Percentiles rank a stretch among this genome's conserved stretches.
phyloP scores from a whole-genome alignment of 2,888 invertebrate genomes.

The Aleiodes alternator region DNA sequence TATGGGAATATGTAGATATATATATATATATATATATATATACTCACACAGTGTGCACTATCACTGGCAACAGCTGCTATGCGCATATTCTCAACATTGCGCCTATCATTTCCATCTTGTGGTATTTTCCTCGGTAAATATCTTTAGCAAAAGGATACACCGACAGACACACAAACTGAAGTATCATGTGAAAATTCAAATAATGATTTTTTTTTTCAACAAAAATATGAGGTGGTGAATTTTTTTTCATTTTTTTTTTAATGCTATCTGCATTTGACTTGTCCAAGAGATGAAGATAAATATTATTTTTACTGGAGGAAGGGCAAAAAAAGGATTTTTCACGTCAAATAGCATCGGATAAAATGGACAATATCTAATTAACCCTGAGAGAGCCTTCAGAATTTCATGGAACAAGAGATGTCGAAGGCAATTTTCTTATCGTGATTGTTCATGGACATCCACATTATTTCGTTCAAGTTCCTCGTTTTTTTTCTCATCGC shows the following conservation, averaged over 20 bases:
- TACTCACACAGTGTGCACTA: constrained; percentile 57
- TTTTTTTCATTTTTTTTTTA: no score
- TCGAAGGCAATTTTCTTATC: background rate
- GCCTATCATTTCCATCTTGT: constrained; percentile 58
- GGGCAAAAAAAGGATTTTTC: no score
- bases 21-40: no score
- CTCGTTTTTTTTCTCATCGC: background rate
- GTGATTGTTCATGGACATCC: background rate
- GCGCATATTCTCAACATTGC: constrained; percentile 59
- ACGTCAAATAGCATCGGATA: no score
- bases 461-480: background rate
- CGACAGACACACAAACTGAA: constrained; percentile 13
- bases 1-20: no score
- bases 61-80: constrained; percentile 73
- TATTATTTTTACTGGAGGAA: no score
- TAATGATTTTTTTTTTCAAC: background rate
- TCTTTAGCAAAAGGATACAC: constrained; percentile 26
- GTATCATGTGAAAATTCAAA: constrained; percentile 13
- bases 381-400: no score
- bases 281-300: no score
- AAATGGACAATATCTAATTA: no score
- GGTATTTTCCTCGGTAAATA: constrained; percentile 47
- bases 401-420: no score
- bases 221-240: no score
- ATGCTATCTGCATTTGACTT: no score